Conservation (phyloP, 1,140 invertebrate species). For the Venustaconcha ellipsiformis region DNA sequence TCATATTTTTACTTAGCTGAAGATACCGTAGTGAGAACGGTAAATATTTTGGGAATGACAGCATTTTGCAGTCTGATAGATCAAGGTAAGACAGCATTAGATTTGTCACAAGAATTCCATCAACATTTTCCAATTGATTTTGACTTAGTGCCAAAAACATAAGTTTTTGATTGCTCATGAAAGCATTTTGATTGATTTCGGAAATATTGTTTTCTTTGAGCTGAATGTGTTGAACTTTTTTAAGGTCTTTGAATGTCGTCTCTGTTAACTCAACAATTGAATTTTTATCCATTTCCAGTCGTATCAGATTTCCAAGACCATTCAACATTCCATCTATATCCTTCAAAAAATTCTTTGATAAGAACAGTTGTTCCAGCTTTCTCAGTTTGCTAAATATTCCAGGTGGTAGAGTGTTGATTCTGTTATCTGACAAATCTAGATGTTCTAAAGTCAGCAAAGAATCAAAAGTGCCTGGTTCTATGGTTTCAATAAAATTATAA, state of each 20-base stretch:
- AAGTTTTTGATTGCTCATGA: constrained; percentile 81
- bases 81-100: constrained; percentile 75
- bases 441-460: too few species aligned
- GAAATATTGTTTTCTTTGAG: constrained; percentile 82
- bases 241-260: constrained; percentile 74
- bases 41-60: constrained; percentile 83
- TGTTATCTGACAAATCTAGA: constrained; percentile 17
- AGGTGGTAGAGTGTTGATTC: constrained; percentile 37
- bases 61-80: constrained; percentile 82
- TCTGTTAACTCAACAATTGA: constrained; percentile 73
- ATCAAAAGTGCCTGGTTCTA: too few species aligned
- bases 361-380: constrained; percentile 69
- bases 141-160: constrained; percentile 78
- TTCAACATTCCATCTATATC: constrained; percentile 64
- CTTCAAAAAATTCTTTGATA: constrained; percentile 75
- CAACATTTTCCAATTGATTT: constrained; percentile 60
- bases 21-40: constrained; percentile 86
- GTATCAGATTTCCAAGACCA: constrained; percentile 74
- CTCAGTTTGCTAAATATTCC: constrained; percentile 54
- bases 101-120: constrained; percentile 33
- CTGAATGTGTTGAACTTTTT: constrained; percentile 81
- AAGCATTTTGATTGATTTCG: constrained; percentile 77
- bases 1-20: constrained; percentile 80
- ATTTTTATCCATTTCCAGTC: constrained; percentile 81
- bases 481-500: too few species aligned